These are phyloP conservation scores for Erithacus rubecula DNA, from an alignment of 2,797 vertebrate genomes.

Conservation along the genomic window DNA sequence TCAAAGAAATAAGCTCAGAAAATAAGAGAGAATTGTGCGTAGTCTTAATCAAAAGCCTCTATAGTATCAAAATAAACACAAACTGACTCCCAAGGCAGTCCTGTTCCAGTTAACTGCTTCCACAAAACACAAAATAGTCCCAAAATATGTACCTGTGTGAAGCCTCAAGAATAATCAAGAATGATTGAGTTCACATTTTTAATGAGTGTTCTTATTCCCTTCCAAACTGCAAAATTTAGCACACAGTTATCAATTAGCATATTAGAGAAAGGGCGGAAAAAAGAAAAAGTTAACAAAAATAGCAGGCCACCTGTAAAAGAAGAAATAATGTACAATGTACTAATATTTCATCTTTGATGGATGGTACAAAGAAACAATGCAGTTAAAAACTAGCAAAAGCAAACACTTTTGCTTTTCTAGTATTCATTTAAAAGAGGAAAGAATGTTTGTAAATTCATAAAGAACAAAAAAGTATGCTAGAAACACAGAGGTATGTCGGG, in stretches of 20 bases:
- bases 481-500: slow-evolving; percentile 6
- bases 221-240: slow-evolving; percentile 35
- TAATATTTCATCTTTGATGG: slow-evolving; percentile 62
- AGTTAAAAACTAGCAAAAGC: not conserved
- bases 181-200: not conserved
- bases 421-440: slow-evolving; percentile 10
- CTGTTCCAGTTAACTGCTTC: not conserved
- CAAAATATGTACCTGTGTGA: not conserved
- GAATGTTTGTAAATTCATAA: slow-evolving; percentile 42
- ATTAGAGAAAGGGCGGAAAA: not conserved
- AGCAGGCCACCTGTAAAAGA: slow-evolving; percentile 61
- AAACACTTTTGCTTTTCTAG: slow-evolving; percentile 23
- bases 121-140: not conserved
- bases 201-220: not conserved
- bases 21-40: not conserved
- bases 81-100: not conserved
- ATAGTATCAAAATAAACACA: not conserved
- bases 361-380: slow-evolving; percentile 4
- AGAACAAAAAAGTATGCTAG: slow-evolving; percentile 20
- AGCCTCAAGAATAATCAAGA: not conserved
- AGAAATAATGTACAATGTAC: slow-evolving; percentile 53
- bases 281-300: not conserved
- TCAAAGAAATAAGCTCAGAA: not conserved
- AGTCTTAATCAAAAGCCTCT: not conserved
- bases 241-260: slow-evolving; percentile 53